Evolutionary conservation across 2,797 vertebrate genomes (phyloP), one percentile per base, ranked within the genome.

Genomic region (Pelobates cultripes): DNA sequence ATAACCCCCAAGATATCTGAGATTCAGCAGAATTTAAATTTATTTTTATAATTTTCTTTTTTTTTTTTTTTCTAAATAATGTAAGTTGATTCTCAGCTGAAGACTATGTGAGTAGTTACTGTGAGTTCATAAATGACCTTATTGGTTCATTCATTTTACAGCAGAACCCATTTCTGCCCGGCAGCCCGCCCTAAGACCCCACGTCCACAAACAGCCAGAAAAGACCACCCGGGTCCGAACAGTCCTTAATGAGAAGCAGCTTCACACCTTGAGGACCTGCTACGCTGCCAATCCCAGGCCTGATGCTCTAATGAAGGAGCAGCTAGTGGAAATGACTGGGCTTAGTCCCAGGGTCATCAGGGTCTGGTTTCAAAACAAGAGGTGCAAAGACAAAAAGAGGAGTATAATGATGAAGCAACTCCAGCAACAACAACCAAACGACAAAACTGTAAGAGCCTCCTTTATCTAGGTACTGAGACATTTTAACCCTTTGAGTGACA

Each of bases 291-390:
- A 98, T 88, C 97, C 97, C 55, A 87, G 97, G 87, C 97, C 97
- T 0, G 97, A 98, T 5, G 97, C 97, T 2, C 95, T 98, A 13
- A 98, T 97, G 96, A 98, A 98, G 90, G 96, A 98, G 89, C 96
- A 98, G 79, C 92, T 97, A 66, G 96, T 97, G 86, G 96, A 98
- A 93, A 98, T 98, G 97, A 98, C 97, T 0, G 94, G 96, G 73
- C 96, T 98, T 77, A 97, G 96, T 70, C 97, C 97, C 41, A 91
- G 96, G 7, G 96, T 97, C 82, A 98, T 97, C 90, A 92, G 97
- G 75, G 97, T 97, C 86, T 98, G 97, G 97, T 98, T 98, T 94
- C 97, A 98, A 88, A 97, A 98, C 91, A 98, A 98, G 90, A 87
- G 96, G 5, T 98, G 97, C 92, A 98, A 98, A 86, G 97, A 98